These are phyloP conservation scores for Ctenopoma multispine DNA, from an alignment of 2,797 vertebrate genomes.

Conservation along the genomic window DNA sequence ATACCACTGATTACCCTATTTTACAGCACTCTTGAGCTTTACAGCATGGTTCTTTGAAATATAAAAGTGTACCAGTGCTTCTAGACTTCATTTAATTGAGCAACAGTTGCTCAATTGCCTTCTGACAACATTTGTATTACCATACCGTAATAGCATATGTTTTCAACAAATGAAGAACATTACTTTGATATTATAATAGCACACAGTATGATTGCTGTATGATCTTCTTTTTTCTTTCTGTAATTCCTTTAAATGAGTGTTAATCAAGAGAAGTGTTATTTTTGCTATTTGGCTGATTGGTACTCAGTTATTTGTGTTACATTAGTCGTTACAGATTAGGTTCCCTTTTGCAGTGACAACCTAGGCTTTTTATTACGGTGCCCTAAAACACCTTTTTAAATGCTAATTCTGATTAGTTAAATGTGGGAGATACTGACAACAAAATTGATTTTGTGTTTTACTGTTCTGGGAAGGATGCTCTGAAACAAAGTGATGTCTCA, in stretches of 20 bases:
- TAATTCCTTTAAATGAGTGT: slow-evolving; percentile 59
- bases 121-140: slow-evolving; percentile 38
- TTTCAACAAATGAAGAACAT: slow-evolving; percentile 53
- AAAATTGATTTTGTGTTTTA: slow-evolving; percentile 57
- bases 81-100: slow-evolving; percentile 50
- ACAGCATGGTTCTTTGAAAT: slow-evolving; percentile 28
- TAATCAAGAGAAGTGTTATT: slow-evolving; percentile 58
- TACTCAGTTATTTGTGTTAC: slow-evolving; percentile 54
- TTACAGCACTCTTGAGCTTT: slow-evolving; percentile 23
- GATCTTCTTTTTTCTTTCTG: slow-evolving; percentile 52
- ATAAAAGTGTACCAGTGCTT: slow-evolving; percentile 44
- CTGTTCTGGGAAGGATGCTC: slow-evolving; percentile 24
- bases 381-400: slow-evolving; percentile 45
- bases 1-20: slow-evolving; percentile 23
- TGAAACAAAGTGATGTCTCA: slow-evolving; percentile 37
- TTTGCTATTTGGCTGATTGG: slow-evolving; percentile 56
- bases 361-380: slow-evolving; percentile 52
- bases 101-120: slow-evolving; percentile 31
- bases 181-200: slow-evolving; percentile 51
- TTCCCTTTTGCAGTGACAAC: slow-evolving; percentile 40
- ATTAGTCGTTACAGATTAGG: slow-evolving; percentile 55
- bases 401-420: slow-evolving; percentile 56
- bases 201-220: slow-evolving; percentile 40
- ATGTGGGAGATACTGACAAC: slow-evolving; percentile 38
- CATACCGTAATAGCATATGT: slow-evolving; percentile 33